Conservation (phyloP, 2,888 invertebrate species). For the Andrena camellia region DNA sequence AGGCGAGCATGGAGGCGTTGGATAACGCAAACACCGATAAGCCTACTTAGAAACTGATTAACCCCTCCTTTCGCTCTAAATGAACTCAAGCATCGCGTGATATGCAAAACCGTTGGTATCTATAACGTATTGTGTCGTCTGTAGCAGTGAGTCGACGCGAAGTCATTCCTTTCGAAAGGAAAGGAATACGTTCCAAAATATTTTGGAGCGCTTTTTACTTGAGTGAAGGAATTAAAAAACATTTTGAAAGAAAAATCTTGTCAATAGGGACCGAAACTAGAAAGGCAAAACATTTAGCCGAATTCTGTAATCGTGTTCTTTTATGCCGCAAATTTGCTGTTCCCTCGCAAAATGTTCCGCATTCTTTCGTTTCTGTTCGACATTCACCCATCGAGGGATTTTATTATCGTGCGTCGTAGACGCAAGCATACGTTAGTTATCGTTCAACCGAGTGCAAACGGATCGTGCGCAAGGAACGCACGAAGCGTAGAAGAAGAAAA, state of each 20-base stretch:
- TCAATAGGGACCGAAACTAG: neutral
- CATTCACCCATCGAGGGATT: constrained; percentile 24
- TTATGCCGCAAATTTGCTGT: neutral
- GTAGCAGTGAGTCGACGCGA: neutral
- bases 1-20: constrained; percentile 23
- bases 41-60: constrained; percentile 20
- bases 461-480: constrained; percentile 3
- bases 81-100: neutral
- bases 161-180: neutral
- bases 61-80: neutral
- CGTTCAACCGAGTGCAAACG: neutral
- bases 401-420: constrained; percentile 15
- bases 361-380: neutral
- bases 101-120: neutral
- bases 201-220: too few species aligned
- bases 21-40: constrained; percentile 50
- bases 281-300: neutral
- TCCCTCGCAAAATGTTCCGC: neutral
- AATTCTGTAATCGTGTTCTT: neutral
- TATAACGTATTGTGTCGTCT: neutral
- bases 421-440: neutral
- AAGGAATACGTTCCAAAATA: too few species aligned
- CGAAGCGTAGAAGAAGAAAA: neutral
- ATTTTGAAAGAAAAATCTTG: neutral
- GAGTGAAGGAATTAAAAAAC: neutral